Base-by-base conservation (phyloP, 2,113 vertebrate genomes). In the Haliaeetus leucogaster region DNA sequence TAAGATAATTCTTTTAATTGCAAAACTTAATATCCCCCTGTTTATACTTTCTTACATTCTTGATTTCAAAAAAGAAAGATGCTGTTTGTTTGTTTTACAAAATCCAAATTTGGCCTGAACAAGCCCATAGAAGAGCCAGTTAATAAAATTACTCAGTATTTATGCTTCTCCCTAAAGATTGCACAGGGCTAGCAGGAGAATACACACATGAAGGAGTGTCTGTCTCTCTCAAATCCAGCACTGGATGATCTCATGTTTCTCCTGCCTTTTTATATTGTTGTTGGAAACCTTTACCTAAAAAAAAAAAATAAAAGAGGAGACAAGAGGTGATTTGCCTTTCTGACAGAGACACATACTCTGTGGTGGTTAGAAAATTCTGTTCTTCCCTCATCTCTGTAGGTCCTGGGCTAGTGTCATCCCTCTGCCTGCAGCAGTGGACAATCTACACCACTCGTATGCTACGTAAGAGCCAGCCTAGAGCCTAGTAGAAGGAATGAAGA, bases 71-170 rank as follows among this genome's bases (percentile, higher is more conserved):
- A 62, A 50, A 74, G 53, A 89, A 82, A 73, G 36, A 59, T 26
- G 73, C 16, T 94, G 86, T 91, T 96, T 93, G 43, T 95, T 96
- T 96, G 70, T 87, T 96, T 93, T 93, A 76, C 56, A 68, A 93
- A 91, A 95, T 83, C 74, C 86, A 63, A 83, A 94, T 95, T 94
- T 82, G 93, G 91, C 82, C 84, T 77, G 84, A 91, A 95, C 93
- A 97, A 96, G 87, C 74, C 74, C 71, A 43, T 47, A 66, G 78
- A 82, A 85, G 22, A 96, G 59, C 9, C 63, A 93, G 66, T 90
- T 93, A 86, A 92, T 80, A 59, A 94, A 93, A 95, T 95, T 88
- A 80, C 73, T 91, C 55, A 18, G 67, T 91, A 82, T 96, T 97
- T 95, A 96, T 83, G 42, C 55, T 92, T 95, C 79, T 95, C 67